Evolutionary conservation across 2,888 invertebrate genomes (phyloP).

Genomic region (Euplexia lucipara): DNA sequence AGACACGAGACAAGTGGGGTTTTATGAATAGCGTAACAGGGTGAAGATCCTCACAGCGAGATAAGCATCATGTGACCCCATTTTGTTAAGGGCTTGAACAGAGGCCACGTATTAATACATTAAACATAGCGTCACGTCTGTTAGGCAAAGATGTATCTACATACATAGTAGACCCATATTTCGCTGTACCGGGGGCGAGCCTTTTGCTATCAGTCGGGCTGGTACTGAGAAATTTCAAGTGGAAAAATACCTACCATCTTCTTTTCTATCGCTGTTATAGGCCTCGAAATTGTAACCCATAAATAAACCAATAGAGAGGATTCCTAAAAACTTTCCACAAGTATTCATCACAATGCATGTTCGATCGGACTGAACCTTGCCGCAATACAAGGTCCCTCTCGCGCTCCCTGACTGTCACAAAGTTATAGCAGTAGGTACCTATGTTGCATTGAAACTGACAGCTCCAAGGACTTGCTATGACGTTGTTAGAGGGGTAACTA

Average conservation of each 20-base stretch:
- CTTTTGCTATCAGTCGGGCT: no score
- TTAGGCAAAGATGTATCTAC: no score
- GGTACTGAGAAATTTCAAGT: no score
- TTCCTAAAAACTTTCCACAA: slow-evolving; percentile 19
- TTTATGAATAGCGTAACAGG: background rate
- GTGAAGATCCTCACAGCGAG: background rate
- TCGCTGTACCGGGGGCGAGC: no score
- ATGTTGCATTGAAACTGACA: background rate
- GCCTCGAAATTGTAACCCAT: no score
- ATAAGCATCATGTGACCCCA: background rate
- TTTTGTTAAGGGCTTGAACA: background rate
- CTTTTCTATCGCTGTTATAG: no score
- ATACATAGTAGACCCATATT: no score
- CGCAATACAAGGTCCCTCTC: slow-evolving; percentile 33
- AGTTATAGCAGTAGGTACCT: background rate
- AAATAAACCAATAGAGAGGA: no score
- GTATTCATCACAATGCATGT: slow-evolving; percentile 28
- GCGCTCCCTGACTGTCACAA: background rate
- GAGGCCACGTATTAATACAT: no score
- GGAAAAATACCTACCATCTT: no score
- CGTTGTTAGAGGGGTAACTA: slow-evolving; percentile 2
- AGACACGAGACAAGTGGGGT: slow-evolving; percentile 3
- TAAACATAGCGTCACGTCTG: no score
- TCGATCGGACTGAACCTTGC: slow-evolving; percentile 34
- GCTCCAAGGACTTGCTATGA: slow-evolving; percentile 2